Evolutionary conservation across 2,888 invertebrate species (phyloP).

Genomic region (Pristionchus japonicus): DNA sequence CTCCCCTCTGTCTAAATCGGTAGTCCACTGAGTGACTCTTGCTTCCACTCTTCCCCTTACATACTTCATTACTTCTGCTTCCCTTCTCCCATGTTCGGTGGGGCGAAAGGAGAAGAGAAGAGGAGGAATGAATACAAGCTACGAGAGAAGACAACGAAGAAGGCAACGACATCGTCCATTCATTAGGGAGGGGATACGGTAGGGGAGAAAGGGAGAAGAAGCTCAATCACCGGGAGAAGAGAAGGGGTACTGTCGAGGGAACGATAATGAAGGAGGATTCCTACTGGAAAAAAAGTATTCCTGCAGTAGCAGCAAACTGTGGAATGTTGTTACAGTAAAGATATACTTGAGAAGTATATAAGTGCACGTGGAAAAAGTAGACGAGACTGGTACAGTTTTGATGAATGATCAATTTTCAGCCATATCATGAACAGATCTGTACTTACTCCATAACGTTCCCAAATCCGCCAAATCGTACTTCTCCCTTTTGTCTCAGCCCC

Average conservation of each 20-base stretch:
- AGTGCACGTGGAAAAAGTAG: too few species aligned
- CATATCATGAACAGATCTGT: too few species aligned
- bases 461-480: not conserved
- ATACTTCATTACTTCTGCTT: slow-evolving; percentile 46
- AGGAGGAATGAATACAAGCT: not conserved
- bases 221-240: not conserved
- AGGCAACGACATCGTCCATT: not conserved
- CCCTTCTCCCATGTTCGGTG: not conserved
- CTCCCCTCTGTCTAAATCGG: not conserved
- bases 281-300: not conserved
- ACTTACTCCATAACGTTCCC: too few species aligned
- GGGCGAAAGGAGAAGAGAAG: slow-evolving; percentile 36
- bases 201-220: not conserved
- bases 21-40: slow-evolving; percentile 37
- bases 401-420: too few species aligned
- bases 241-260: not conserved
- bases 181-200: slow-evolving; percentile 14
- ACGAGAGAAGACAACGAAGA: not conserved
- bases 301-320: too few species aligned
- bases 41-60: slow-evolving; percentile 37
- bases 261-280: too few species aligned
- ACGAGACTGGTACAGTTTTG: too few species aligned
- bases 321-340: too few species aligned
- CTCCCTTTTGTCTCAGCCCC: not conserved
- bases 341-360: too few species aligned